phyloP scores from a whole-genome alignment of 2,797 vertebrate species.

The Coracias cyanogaster region DNA sequence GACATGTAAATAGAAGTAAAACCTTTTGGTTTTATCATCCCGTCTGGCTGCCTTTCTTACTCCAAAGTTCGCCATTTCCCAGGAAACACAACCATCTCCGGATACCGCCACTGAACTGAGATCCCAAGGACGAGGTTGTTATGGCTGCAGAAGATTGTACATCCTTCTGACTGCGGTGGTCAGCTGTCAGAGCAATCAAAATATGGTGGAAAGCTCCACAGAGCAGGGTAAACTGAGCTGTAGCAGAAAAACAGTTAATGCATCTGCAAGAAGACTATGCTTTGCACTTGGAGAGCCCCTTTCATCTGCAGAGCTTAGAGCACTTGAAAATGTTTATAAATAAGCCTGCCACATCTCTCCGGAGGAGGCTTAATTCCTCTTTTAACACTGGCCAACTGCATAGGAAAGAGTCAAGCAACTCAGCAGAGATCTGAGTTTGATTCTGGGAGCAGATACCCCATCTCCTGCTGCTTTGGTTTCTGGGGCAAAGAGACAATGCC shows the following conservation, averaged over 20 bases:
- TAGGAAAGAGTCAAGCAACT: background rate
- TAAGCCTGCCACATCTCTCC: background rate
- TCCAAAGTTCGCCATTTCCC: background rate
- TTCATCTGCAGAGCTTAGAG: background rate
- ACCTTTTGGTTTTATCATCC: background rate
- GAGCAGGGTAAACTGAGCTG: background rate
- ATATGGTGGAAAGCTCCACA: background rate
- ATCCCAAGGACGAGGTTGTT: background rate
- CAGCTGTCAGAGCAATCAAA: background rate
- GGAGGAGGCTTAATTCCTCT: background rate
- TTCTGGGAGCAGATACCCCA: background rate
- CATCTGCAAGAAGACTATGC: background rate
- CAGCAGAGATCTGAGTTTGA: background rate
- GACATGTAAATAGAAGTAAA: background rate
- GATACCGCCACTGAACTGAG: background rate
- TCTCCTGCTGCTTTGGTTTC: background rate
- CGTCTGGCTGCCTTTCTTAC: background rate
- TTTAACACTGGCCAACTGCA: background rate
- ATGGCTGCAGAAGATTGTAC: background rate
- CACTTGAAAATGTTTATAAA: conserved; percentile 29
- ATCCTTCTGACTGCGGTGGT: background rate
- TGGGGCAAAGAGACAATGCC: background rate
- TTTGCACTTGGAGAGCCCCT: background rate
- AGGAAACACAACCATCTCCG: background rate
- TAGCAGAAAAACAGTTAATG: background rate